Evolutionary conservation across 2,888 invertebrate genomes (phyloP).

Genomic region (Rhodophaea formosa): DNA sequence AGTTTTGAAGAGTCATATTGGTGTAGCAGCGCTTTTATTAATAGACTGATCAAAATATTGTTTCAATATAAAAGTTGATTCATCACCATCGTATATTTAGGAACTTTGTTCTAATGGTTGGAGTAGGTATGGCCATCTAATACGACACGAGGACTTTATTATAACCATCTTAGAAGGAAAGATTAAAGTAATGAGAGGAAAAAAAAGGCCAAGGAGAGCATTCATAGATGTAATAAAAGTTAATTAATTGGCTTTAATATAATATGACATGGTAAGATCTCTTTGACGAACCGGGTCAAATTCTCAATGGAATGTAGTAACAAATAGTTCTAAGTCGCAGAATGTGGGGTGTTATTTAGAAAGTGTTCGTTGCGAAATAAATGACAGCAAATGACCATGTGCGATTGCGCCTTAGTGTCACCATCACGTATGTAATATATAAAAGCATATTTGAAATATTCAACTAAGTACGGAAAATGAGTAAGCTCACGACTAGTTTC

Average conservation of each 20-base stretch:
- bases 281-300: not conserved
- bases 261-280: no score
- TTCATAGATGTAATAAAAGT: no score
- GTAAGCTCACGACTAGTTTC: slow-evolving; percentile 72
- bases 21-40: not conserved
- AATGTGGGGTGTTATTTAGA: slow-evolving; percentile 16
- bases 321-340: not conserved
- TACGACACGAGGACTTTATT: no score
- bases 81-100: no score
- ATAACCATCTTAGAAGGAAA: no score
- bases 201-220: no score
- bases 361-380: slow-evolving; percentile 20
- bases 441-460: slow-evolving; percentile 47
- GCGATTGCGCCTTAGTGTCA: slow-evolving; percentile 30
- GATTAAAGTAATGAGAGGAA: no score
- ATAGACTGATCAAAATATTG: slow-evolving; percentile 1
- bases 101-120: no score
- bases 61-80: not conserved
- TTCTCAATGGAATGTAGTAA: not conserved
- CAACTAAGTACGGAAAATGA: slow-evolving; percentile 60
- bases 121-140: no score
- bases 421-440: slow-evolving; percentile 49
- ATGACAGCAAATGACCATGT: slow-evolving; percentile 31
- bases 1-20: not conserved
- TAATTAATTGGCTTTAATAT: not conserved